Evolutionary conservation across 2,888 invertebrate species (phyloP), one percentile per base, ranked within the genome.

Genomic region (Margaritifera margaritifera): DNA sequence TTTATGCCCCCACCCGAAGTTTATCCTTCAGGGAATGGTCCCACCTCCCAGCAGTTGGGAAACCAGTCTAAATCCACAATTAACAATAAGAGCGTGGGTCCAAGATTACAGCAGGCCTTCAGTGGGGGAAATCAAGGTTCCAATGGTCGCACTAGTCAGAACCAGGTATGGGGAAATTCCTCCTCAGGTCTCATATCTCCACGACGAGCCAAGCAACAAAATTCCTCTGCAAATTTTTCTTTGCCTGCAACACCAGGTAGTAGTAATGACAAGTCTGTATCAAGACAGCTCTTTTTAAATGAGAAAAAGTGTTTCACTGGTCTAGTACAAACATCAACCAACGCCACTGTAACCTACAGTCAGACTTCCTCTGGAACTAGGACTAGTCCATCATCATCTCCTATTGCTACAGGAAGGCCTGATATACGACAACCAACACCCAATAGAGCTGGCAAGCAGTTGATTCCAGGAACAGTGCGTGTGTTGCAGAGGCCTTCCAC

Each of bases 241-340:
- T 63, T 68, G 57, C 69, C 75, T 25, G 66, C 75, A 52, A 80
- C 77, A 24, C 78, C 77, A 73, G 84, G 84, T 64, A 83, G 83
- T 61, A 75, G 72, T 20, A 61, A 61, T 24, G 82, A 81, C 50
- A 83, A 86, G 70, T 81, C 71, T 20, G 84, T 84, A 25, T 80
- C 82, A 2, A 80, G 89, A 51, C 89, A 89, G 77, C 80, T 89
- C 57, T 88, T 89, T 71, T 82, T 86, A 20, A 77, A 74, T 50
- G 88, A 86, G 52, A 74, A 66, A 57, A 76, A 79, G 27, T 66
- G 77, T 61, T 52, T 70, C 55, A 74, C 72, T 56, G 73, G 78
- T 20, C 74, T 42, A 42, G 42, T 42, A 42, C 42, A 42, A 42
- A 42, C 42, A 42, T 71, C 75, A 54, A 80, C 80, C 50, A 74